These are phyloP conservation scores for Gymnodraco acuticeps DNA, from an alignment of 2,797 vertebrate genomes.

Conservation along the genomic window DNA sequence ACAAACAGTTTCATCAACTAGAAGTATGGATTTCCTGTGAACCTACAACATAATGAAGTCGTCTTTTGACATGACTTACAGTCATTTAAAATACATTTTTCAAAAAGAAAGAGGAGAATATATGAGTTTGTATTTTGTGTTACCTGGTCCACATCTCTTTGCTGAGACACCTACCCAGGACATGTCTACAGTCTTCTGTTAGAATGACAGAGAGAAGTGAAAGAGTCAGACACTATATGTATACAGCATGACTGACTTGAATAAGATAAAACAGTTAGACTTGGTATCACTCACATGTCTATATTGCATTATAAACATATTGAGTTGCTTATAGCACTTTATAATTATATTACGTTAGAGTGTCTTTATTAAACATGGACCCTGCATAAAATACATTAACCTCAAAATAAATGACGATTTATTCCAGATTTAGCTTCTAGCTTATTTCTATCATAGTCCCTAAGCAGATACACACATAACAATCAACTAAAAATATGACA, in stretches of 20 bases:
- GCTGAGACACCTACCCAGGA: rapidly evolving
- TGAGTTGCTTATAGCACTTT: too few species aligned
- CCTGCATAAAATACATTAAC: too few species aligned
- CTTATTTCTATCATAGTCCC: too few species aligned
- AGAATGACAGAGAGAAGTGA: background rate
- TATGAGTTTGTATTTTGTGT: background rate
- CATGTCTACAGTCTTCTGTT: background rate
- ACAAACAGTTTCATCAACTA: background rate
- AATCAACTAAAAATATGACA: too few species aligned
- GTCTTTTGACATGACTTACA: background rate
- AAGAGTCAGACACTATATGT: background rate
- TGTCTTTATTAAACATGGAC: too few species aligned
- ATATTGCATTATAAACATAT: too few species aligned
- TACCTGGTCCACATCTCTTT: conserved; percentile 30
- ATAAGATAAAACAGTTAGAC: background rate
- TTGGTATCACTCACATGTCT: too few species aligned
- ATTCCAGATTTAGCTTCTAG: too few species aligned
- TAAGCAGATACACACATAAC: too few species aligned
- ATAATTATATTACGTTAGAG: too few species aligned
- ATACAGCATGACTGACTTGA: background rate
- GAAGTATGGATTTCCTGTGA: background rate
- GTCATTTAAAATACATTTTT: background rate
- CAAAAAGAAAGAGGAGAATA: background rate
- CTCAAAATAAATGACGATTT: too few species aligned
- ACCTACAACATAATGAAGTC: background rate